Conservation (phyloP, 2,113 vertebrate species). For the human region DNA sequence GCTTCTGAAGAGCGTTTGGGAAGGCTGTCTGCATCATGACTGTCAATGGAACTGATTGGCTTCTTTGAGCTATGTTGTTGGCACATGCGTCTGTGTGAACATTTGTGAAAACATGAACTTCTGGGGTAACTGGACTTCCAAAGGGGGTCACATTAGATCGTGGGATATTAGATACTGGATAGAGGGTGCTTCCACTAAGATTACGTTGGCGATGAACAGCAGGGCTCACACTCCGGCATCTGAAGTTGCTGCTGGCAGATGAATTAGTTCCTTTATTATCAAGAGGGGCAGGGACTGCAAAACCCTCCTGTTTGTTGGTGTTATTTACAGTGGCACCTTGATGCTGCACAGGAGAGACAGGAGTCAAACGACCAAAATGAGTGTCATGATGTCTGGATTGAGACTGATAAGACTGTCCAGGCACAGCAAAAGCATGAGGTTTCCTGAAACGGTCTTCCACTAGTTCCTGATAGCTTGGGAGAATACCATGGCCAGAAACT, state of each 20-base stretch:
- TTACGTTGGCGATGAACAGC: conserved; percentile 96
- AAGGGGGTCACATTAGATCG: conserved; percentile 91
- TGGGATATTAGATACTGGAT: conserved; percentile 85
- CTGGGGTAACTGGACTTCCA: conserved; percentile 91
- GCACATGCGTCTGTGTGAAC: conserved; percentile 87
- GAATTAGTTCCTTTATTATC: conserved; percentile 91
- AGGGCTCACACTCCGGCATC: conserved; percentile 97
- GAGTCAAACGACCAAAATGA: conserved; percentile 95
- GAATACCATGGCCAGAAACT: conserved; percentile 89
- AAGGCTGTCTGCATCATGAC: conserved; percentile 99
- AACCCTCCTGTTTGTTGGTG: conserved; percentile 94
- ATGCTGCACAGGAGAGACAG: conserved; percentile 95
- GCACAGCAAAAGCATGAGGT: conserved; percentile 96
- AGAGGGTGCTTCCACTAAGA: conserved; percentile 90
- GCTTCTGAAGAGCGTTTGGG: conserved; percentile 87
- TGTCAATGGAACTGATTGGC: conserved; percentile 96
- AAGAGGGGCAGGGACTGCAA: conserved; percentile 96
- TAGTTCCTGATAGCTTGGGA: conserved; percentile 95
- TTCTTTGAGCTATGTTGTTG: conserved; percentile 95
- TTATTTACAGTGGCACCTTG: conserved; percentile 88
- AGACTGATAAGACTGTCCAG: conserved; percentile 94
- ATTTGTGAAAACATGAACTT: conserved; percentile 92
- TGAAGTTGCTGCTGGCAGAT: conserved; percentile 86
- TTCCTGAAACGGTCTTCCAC: conserved; percentile 98
- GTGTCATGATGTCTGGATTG: conserved; percentile 91